Base-by-base conservation (phyloP, 2,797 vertebrate genomes). In the Myiothlypis chrysogaster region DNA sequence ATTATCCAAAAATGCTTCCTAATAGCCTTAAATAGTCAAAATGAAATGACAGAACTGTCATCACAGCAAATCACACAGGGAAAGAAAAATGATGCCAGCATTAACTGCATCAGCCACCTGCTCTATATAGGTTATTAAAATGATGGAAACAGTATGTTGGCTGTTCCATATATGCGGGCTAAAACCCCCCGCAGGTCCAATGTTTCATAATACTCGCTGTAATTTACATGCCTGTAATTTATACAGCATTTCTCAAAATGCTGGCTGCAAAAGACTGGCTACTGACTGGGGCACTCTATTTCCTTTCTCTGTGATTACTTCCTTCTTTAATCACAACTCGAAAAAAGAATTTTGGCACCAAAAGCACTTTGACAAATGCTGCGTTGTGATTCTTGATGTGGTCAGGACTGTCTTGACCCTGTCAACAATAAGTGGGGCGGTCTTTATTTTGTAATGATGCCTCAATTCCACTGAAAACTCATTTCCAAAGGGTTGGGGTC, bases 101-200 rank as follows among this genome's bases (percentile, higher is more conserved):
- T 92, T 94, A 95, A 94, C 77, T 71, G 71, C 81, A 87, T 89
- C 80, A 90, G 75, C 83, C 90, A 95, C 93, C 87, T 95, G 82
- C 78, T 93, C 70, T 25, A 35, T 79, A 70, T 68, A 94, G 43
- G 70, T 84, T 90, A 86, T 94, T 94, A 91, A 94, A 82, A 88
- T 96, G 79, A 95, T 91, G 73, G 89, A 96, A 94, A 91, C 79
- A 76, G 70, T 91, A 91, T 88, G 83, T 63, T 94, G 82, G 76
- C 63, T 91, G 66, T 30, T 60, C 39, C 83, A 88, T 83, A 90
- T 28, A 70, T 17, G n/a, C 56, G 60, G 79, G 53, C 63, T 79
- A 71, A 91, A 91, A 35, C 44, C n/a, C 50, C 52, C 49, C 55
- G 25, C 77, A 94, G 52, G 66, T 76, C 55, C 27, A 81, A 37